phyloP scores from a whole-genome alignment of 2,113 vertebrate species.

The Oxyruncus cristatus region DNA sequence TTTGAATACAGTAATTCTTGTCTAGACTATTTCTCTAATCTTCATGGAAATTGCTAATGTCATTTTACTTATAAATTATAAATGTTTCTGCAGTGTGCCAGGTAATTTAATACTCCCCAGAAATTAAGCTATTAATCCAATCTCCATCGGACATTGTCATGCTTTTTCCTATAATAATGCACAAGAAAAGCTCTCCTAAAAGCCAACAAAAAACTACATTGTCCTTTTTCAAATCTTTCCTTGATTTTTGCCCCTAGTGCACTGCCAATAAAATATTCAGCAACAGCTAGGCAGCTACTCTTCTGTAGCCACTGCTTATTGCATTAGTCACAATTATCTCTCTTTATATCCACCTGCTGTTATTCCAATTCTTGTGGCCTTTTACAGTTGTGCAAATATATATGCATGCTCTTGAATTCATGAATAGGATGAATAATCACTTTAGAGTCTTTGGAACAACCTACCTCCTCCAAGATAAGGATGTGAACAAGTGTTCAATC shows the following conservation, averaged over 20 bases:
- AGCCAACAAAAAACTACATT: background rate
- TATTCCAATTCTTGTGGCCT: background rate
- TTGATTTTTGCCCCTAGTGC: background rate
- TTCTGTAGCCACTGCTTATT: background rate
- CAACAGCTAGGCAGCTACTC: background rate
- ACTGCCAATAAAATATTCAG: background rate
- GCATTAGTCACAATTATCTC: constrained; percentile 11
- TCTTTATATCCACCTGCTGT: background rate
- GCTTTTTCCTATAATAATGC: background rate
- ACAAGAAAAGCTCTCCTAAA: background rate
- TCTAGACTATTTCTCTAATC: background rate
- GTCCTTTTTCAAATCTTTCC: background rate
- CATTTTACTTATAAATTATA: background rate
- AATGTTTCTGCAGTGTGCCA: background rate
- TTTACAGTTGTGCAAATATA: constrained; percentile 12
- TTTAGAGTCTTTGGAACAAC: constrained; percentile 14
- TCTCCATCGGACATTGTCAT: background rate
- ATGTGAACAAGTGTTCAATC: constrained; percentile 19
- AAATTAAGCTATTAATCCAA: constrained; percentile 35
- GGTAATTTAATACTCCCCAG: background rate
- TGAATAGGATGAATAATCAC: constrained; percentile 28
- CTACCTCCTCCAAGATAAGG: background rate
- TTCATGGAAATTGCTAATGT: background rate
- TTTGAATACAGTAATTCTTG: background rate
- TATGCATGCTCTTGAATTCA: background rate